phyloP scores from a whole-genome alignment of 2,888 invertebrate genomes.

The Drosophila anceps region DNA sequence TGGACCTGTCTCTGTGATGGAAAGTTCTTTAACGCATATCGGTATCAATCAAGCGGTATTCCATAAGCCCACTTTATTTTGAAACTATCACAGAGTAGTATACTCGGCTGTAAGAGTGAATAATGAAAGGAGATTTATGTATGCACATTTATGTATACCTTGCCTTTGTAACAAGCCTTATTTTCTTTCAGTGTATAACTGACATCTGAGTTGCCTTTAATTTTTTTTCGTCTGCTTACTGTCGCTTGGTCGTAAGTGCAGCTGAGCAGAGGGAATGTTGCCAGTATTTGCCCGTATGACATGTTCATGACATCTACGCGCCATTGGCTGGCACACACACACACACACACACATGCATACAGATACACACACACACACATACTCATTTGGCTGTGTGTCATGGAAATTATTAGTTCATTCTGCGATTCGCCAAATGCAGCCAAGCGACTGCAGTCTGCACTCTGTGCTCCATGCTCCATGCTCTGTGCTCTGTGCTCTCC shows the following conservation, averaged over 20 bases:
- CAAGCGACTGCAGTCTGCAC: slow-evolving; percentile 45
- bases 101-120: not conserved
- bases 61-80: not conserved
- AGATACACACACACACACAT: not conserved
- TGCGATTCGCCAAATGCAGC: slow-evolving; percentile 47
- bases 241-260: slow-evolving; percentile 53
- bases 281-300: slow-evolving; percentile 58
- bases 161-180: not conserved
- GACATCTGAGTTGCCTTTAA: slow-evolving; percentile 18
- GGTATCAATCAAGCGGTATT: no score
- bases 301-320: slow-evolving; percentile 65
- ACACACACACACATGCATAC: slow-evolving; percentile 8
- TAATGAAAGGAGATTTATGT: not conserved
- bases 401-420: slow-evolving; percentile 60
- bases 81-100: not conserved
- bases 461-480: slow-evolving; percentile 8
- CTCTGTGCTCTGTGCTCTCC: slow-evolving; percentile 5
- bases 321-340: slow-evolving; percentile 49
- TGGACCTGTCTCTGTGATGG: no score
- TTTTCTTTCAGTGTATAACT: slow-evolving; percentile 26
- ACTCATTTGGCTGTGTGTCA: slow-evolving; percentile 20
- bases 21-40: no score
- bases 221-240: slow-evolving; percentile 32
- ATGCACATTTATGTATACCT: not conserved
- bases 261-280: slow-evolving; percentile 36